Percentiles rank a stretch among this genome's conserved stretches.
Evolutionary conservation across 2,113 vertebrate species (phyloP).

Genomic region (Pelmatolapia mariae): DNA sequence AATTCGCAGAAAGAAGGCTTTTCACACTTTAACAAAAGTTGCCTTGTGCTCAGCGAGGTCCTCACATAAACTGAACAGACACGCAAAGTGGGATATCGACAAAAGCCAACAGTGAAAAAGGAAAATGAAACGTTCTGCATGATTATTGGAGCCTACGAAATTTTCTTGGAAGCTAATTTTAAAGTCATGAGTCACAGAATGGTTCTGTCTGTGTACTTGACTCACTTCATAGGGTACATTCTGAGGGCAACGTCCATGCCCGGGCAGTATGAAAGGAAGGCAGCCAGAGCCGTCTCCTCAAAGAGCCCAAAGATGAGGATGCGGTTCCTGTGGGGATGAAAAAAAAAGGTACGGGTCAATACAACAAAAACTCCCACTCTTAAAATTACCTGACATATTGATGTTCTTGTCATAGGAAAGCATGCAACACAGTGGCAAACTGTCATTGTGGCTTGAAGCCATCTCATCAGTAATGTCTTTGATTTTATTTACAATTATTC

Average conservation of each 20-base stretch:
- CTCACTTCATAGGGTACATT: slow-evolving; percentile 82
- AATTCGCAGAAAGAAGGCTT: background rate
- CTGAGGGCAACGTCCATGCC: slow-evolving; percentile 80
- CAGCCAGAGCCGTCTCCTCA: slow-evolving; percentile 77
- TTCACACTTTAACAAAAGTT: background rate
- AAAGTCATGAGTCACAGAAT: background rate
- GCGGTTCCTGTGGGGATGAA: slow-evolving; percentile 60
- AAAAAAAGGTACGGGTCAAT: background rate
- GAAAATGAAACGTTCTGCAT: background rate
- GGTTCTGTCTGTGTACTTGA: background rate
- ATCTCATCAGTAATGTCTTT: background rate
- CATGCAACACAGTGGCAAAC: background rate
- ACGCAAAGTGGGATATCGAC: background rate
- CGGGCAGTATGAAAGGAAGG: slow-evolving; percentile 78
- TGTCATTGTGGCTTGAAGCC: background rate
- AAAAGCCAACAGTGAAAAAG: background rate
- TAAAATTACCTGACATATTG: background rate
- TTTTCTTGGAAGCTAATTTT: background rate
- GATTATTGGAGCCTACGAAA: background rate
- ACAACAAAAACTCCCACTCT: background rate
- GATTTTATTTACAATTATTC: background rate
- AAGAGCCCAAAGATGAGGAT: slow-evolving; percentile 79
- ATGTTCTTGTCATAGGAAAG: background rate
- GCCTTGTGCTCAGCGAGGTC: background rate
- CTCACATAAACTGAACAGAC: background rate